A percentile compares a stretch with the other conserved stretches of the same genome.
Conservation (phyloP, 2,797 vertebrate species). For the Helarctos malayanus region DNA sequence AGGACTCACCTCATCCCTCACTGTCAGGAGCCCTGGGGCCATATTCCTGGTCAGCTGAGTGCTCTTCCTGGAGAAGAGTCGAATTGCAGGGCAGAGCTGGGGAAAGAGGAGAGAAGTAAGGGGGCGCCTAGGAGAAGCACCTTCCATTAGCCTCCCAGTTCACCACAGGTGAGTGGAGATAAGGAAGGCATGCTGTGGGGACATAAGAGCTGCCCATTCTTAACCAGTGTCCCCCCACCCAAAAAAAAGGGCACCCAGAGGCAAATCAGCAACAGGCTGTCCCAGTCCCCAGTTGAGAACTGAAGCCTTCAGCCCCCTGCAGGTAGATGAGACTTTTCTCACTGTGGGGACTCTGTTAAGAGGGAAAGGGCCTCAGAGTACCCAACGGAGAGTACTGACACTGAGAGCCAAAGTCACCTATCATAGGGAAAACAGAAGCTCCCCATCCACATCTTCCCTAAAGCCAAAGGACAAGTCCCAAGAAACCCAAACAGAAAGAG, state of each 20-base stretch:
- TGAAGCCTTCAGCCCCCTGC: background rate
- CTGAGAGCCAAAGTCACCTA: background rate
- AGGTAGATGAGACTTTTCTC: background rate
- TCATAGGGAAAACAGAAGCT: background rate
- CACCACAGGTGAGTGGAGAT: background rate
- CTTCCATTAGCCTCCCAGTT: background rate
- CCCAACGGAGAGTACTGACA: background rate
- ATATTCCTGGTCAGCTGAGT: background rate
- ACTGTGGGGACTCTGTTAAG: background rate
- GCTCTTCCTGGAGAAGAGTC: background rate
- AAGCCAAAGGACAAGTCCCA: slow-evolving; percentile 8
- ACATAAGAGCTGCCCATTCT: background rate
- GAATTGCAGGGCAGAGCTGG: slow-evolving; percentile 1
- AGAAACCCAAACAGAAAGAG: background rate
- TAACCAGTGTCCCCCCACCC: background rate
- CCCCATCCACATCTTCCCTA: background rate
- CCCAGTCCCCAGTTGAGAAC: background rate
- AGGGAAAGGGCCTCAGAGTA: background rate
- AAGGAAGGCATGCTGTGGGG: background rate
- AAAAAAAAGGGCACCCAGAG: background rate
- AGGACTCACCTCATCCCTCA: slow-evolving; percentile 44
- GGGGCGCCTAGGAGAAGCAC: background rate
- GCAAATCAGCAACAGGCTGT: background rate
- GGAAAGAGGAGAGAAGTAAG: background rate
- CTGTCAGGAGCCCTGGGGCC: slow-evolving; percentile 53